Base-by-base conservation (phyloP, 1,140 invertebrate genomes). In the Cydia pomonella region DNA sequence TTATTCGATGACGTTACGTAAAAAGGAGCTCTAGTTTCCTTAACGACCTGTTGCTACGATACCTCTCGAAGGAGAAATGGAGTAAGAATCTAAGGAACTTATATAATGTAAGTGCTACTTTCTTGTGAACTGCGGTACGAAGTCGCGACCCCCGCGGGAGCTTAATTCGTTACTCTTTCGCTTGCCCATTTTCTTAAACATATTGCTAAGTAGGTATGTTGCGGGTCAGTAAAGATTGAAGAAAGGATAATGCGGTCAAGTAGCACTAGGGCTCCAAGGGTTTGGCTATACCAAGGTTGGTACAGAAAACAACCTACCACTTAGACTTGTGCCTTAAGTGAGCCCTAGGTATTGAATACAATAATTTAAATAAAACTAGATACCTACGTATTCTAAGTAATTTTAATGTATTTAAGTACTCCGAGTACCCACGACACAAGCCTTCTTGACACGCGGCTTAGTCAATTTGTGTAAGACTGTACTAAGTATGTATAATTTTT, bases 11-110 rank as follows among this genome's bases (percentile, higher is more conserved):
- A 59, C 53, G 53, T 59, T 18, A 59, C 21, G 53, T 23, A 59
- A n/a, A 12, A 63, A 23, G 9, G 16, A 64, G 62, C 25, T 78
- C 75, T 80, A 83, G 82, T 85, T 85, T 85, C 82, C 75, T 81
- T 84, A 84, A 83, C 81, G 80, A 89, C 87, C 87, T 88, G 87
- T 88, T 88, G 87, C 87, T 83, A 80, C 53, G 77, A 78, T 78
- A 83, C 29, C 44, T 73, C 76, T 79, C 21, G 7, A 59, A 59
- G 9, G 53, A 23, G 53, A 59, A 59, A 59, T n/a, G 53, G 21
- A 21, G 21, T 59, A 59, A 59, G 7, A 23, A 23, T 9, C 53
- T 23, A 23, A 18, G 53, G 21, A 59, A 23, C 53, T 23, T 23
- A 59, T 59, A n/a, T 21, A 23, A 59, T 23, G 21, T 12, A 59